These are phyloP conservation scores for Plumapathes pennacea DNA, from an alignment of 92 coral and sea anemone genomes.

Conservation along the genomic window DNA sequence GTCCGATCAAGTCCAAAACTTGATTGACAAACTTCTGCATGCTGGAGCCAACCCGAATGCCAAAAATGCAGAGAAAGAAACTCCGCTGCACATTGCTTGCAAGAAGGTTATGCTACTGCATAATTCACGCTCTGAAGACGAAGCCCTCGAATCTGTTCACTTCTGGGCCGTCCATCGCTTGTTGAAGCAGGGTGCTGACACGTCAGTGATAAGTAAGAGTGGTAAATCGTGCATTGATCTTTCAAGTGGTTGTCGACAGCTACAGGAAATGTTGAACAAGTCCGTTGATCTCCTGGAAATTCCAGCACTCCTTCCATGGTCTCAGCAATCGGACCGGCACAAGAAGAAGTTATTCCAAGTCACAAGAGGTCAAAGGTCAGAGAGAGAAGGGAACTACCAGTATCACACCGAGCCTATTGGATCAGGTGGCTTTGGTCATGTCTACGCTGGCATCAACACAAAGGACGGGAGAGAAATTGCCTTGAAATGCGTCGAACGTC, in stretches of 20 bases:
- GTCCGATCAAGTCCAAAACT: background rate
- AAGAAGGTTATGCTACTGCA: background rate
- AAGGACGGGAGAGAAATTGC: conserved; percentile 67
- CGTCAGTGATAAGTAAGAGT: background rate
- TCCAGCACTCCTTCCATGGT: conserved; percentile 35
- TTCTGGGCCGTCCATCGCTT: too few species aligned
- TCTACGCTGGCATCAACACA: conserved; percentile 40
- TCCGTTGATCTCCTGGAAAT: conserved; percentile 1
- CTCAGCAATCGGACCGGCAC: conserved; percentile 12
- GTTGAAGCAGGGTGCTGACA: too few species aligned
- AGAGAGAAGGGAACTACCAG: conserved; percentile 6
- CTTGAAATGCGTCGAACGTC: conserved; percentile 47
- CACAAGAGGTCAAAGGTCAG: conserved; percentile 10
- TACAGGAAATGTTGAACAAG: conserved; percentile 8
- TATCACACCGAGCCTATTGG: conserved; percentile 32
- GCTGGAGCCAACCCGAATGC: background rate
- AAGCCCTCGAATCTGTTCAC: too few species aligned
- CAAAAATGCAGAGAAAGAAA: background rate
- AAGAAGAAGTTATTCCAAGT: conserved; percentile 9
- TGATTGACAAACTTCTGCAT: conserved; percentile 1
- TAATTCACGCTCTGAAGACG: too few species aligned
- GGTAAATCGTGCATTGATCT: conserved; percentile 7
- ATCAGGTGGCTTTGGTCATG: conserved; percentile 26
- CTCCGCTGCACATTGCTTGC: conserved; percentile 6
- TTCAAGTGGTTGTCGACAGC: conserved; percentile 3